phyloP scores from a whole-genome alignment of 2,888 invertebrate genomes.

The Torymus tubicola region DNA sequence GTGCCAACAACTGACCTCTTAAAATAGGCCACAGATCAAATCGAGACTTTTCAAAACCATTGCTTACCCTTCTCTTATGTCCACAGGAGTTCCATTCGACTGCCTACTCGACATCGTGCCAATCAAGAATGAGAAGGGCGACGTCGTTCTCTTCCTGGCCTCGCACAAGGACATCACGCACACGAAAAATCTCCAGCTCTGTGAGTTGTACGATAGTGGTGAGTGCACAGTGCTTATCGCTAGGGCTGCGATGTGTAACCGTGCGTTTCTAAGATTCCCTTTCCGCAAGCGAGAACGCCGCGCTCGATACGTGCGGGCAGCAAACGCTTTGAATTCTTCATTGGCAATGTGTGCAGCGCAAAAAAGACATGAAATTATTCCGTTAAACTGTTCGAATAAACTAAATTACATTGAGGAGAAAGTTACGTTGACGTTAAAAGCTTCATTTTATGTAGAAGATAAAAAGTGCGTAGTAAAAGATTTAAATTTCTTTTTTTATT shows the following conservation, averaged over 20 bases:
- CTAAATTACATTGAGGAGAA: too few relatives aligned
- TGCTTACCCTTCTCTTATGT: conserved; percentile 61
- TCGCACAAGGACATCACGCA: conserved; percentile 98
- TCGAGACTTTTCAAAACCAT: too few relatives aligned
- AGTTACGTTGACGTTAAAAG: not conserved
- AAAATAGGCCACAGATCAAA: too few relatives aligned
- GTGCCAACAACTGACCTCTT: too few relatives aligned
- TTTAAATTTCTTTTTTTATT: too few relatives aligned
- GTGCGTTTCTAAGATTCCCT: too few relatives aligned
- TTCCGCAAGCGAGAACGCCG: too few relatives aligned
- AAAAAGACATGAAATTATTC: not conserved
- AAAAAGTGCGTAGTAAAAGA: too few relatives aligned
- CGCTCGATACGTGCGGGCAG: too few relatives aligned
- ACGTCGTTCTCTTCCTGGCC: conserved; percentile 96
- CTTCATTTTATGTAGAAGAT: too few relatives aligned
- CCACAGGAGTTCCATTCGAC: conserved; percentile 92
- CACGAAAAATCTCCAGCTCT: conserved; percentile 80
- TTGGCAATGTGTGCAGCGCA: not conserved
- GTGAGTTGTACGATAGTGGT: conserved; percentile 91
- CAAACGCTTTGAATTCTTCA: too few relatives aligned
- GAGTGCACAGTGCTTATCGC: conserved; percentile 76
- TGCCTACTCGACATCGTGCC: conserved; percentile 98
- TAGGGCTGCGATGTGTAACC: conserved; percentile 1
- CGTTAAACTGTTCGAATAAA: too few relatives aligned
- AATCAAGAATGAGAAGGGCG: conserved; percentile 98